Conservation (phyloP, 2,888 invertebrate genomes). For the Notodonta ziczac region DNA sequence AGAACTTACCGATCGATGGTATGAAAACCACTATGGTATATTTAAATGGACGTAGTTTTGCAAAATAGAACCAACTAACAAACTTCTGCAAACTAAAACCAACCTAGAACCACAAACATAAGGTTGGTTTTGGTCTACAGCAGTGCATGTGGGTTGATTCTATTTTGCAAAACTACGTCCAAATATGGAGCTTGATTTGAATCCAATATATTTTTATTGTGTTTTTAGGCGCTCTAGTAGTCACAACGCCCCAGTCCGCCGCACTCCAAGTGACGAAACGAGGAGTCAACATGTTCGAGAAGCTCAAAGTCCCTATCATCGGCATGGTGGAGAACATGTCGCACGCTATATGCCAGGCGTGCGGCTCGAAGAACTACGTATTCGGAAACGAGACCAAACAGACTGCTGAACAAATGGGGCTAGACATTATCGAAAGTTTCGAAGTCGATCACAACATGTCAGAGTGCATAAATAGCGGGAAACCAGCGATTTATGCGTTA, state of each 20-base stretch:
- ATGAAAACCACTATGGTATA: slow-evolving; percentile 11
- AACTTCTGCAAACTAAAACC: too few relatives aligned
- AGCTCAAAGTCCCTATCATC: slow-evolving; percentile 91
- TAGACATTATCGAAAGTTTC: slow-evolving; percentile 88
- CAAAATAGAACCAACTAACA: too few relatives aligned
- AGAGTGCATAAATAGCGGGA: slow-evolving; percentile 88
- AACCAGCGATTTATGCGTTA: slow-evolving; percentile 88
- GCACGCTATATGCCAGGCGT: slow-evolving; percentile 90
- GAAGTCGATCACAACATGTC: slow-evolving; percentile 89
- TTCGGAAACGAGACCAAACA: slow-evolving; percentile 88
- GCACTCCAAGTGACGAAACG: slow-evolving; percentile 93
- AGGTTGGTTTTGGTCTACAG: too few relatives aligned
- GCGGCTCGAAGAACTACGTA: slow-evolving; percentile 88
- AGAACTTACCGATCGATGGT: slow-evolving; percentile 94
- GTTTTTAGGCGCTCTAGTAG: slow-evolving; percentile 90
- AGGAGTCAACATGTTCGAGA: slow-evolving; percentile 95
- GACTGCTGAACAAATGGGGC: slow-evolving; percentile 87
- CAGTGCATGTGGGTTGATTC: too few relatives aligned
- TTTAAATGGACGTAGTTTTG: too few relatives aligned
- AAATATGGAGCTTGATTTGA: too few relatives aligned
- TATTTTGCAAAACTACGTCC: too few relatives aligned
- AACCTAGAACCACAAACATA: too few relatives aligned
- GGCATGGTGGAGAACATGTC: slow-evolving; percentile 98
- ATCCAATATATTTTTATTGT: too few relatives aligned
- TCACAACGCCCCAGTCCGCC: slow-evolving; percentile 96